phyloP scores from a whole-genome alignment of 1,140 invertebrate species.

The Stegodyphus dumicola region DNA sequence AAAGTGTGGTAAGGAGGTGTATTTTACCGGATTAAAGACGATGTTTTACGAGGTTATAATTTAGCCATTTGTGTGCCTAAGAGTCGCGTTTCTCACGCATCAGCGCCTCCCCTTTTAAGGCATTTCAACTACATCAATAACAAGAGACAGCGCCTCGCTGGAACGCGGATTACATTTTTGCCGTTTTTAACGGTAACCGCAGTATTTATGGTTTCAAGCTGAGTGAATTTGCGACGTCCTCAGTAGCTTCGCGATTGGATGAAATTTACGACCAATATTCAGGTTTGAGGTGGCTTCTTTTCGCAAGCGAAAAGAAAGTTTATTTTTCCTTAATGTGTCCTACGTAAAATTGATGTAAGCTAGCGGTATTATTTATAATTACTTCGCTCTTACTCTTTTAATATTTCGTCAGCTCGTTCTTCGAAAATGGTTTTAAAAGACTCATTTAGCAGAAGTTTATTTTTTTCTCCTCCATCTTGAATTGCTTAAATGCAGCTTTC shows the following conservation, averaged over 20 bases:
- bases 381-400: background rate
- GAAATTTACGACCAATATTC: conserved; percentile 18
- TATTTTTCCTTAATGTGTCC: conserved; percentile 34
- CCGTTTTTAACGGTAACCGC: conserved; percentile 45
- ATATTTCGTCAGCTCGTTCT: background rate
- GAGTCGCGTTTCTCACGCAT: conserved; percentile 5
- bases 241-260: background rate
- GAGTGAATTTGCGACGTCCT: conserved; percentile 26
- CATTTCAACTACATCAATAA: conserved; percentile 3
- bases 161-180: conserved; percentile 41
- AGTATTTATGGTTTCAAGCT: conserved; percentile 39
- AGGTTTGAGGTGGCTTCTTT: background rate
- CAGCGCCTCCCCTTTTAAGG: conserved; percentile 19
- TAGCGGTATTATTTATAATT: conserved; percentile 25
- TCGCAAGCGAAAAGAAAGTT: conserved; percentile 36
- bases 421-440: conserved; percentile 29
- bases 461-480: background rate
- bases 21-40: conserved; percentile 49
- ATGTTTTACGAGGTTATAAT: conserved; percentile 52
- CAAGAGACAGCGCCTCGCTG: background rate
- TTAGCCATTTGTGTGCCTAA: conserved; percentile 18
- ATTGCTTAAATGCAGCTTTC: background rate
- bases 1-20: background rate
- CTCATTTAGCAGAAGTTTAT: conserved; percentile 18
- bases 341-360: conserved; percentile 1